Conservation (phyloP, 1,140 invertebrate species). For the Nasonia giraulti region DNA sequence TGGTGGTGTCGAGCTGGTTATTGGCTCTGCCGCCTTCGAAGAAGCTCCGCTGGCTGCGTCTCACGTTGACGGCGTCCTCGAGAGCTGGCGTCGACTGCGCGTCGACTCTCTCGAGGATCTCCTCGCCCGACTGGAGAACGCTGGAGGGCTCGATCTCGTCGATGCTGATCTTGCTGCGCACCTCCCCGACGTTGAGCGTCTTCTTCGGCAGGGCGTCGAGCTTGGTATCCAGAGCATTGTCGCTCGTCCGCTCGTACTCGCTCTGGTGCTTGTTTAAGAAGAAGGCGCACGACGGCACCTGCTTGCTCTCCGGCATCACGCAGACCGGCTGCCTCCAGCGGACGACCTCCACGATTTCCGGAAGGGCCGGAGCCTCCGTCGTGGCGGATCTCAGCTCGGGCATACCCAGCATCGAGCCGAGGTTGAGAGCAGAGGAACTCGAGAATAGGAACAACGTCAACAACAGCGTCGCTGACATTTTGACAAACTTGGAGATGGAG, state of each 20-base stretch:
- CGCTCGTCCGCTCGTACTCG: constrained; percentile 27
- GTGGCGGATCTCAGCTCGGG: not conserved
- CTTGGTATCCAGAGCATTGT: not conserved
- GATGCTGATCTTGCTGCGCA: not conserved
- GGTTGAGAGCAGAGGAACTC: not conserved
- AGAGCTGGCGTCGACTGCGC: not conserved
- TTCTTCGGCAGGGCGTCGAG: not conserved
- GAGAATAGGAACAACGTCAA: not conserved
- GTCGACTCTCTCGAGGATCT: constrained; percentile 14
- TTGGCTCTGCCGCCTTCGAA: too few relatives aligned
- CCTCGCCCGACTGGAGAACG: not conserved
- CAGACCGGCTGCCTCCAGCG: constrained; percentile 58
- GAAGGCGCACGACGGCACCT: constrained; percentile 12
- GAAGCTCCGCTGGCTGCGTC: too few relatives aligned
- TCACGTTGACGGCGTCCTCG: not conserved
- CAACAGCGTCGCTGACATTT: not conserved
- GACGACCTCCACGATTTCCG: constrained; percentile 50
- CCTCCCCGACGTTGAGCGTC: not conserved
- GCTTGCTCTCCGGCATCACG: constrained; percentile 12
- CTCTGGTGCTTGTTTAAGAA: constrained; percentile 7
- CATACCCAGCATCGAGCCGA: not conserved
- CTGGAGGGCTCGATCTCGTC: not conserved
- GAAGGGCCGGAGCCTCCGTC: not conserved
- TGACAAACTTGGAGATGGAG: not conserved
- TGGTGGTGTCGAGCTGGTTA: too few relatives aligned